These are phyloP conservation scores for Trachelipus rathkii DNA, from an alignment of 1,140 invertebrate species.

Conservation along the genomic window DNA sequence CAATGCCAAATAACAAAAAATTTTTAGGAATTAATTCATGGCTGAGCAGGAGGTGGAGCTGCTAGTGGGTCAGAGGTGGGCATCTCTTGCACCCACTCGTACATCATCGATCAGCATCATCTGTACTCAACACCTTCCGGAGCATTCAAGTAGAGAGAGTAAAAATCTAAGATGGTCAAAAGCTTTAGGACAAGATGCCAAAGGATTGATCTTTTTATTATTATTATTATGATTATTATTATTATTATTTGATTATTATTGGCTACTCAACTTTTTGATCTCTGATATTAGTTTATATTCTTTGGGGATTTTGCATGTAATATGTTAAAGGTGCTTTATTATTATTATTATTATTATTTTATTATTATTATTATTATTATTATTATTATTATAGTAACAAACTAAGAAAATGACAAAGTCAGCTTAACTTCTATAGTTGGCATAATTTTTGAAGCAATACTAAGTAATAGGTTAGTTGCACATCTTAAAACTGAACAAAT, in stretches of 20 bases:
- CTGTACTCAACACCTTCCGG: not conserved
- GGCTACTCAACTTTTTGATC: constrained; percentile 3
- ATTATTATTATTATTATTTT: not conserved
- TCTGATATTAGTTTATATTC: not conserved
- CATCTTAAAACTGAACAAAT: no score
- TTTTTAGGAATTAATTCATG: not conserved
- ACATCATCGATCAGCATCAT: not conserved
- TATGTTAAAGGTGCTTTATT: not conserved
- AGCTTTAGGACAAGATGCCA: constrained; percentile 84
- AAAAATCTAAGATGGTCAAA: constrained; percentile 78
- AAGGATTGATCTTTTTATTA: constrained; percentile 48
- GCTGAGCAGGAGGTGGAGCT: not conserved
- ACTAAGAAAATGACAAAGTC: no score
- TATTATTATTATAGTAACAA: no score
- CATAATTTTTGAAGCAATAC: no score
- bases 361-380: no score
- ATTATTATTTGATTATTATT: constrained; percentile 23
- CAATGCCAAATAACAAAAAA: no score
- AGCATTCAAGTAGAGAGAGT: constrained; percentile 6
- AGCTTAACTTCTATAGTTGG: no score
- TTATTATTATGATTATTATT: not conserved
- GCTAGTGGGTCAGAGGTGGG: not conserved
- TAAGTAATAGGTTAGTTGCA: no score
- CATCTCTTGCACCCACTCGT: constrained; percentile 4
- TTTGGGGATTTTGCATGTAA: not conserved